phyloP scores from a whole-genome alignment of 2,113 vertebrate genomes.

The Larimichthys crocea region DNA sequence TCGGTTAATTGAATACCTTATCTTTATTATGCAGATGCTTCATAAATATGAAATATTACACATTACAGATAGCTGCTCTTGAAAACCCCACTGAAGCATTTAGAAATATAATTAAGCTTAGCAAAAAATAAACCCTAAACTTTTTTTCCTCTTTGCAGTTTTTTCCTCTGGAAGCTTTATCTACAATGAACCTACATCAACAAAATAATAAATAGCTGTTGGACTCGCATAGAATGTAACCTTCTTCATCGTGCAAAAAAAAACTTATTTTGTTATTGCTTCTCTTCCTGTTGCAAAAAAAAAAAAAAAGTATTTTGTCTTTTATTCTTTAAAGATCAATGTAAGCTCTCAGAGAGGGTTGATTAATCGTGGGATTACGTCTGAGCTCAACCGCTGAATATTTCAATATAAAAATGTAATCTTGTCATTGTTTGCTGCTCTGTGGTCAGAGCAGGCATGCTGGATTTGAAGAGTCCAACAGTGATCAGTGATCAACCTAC shows the following conservation, averaged over 20 bases:
- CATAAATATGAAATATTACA: conserved; percentile 87
- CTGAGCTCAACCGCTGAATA: conserved; percentile 69
- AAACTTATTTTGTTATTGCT: conserved; percentile 27
- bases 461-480: conserved; percentile 51
- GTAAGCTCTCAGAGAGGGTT: conserved; percentile 67
- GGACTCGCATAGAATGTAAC: conserved; percentile 37
- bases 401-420: conserved; percentile 78
- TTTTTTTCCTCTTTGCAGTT: conserved; percentile 51
- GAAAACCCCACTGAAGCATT: conserved; percentile 83
- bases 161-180: conserved; percentile 61
- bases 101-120: conserved; percentile 85
- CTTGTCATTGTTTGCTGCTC: conserved; percentile 76
- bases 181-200: conserved; percentile 70
- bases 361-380: conserved; percentile 83
- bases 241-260: conserved; percentile 3
- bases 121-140: conserved; percentile 70
- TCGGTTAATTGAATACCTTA: conserved; percentile 87
- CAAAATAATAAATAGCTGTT: conserved; percentile 71
- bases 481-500: conserved; percentile 41
- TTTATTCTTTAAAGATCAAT: conserved; percentile 72
- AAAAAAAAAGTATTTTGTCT: conserved; percentile 37
- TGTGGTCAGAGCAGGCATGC: conserved; percentile 38
- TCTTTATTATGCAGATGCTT: conserved; percentile 87
- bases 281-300: conserved; percentile 24
- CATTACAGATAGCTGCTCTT: conserved; percentile 84